Conservation (phyloP, 2,113 vertebrate species). For the Carollia perspicillata region DNA sequence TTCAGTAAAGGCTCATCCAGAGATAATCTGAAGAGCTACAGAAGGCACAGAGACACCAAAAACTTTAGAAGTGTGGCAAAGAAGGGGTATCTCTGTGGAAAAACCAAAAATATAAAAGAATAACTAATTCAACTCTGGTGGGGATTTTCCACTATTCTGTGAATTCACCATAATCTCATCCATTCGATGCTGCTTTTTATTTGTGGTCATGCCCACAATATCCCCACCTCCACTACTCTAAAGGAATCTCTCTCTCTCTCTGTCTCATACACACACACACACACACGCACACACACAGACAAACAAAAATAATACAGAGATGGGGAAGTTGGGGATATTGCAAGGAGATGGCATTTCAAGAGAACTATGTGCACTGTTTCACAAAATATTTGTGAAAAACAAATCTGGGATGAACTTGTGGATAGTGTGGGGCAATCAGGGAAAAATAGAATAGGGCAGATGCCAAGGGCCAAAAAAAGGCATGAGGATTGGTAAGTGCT, state of each 20-base stretch:
- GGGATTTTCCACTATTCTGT: neutral
- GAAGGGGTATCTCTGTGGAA: neutral
- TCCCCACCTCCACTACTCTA: neutral
- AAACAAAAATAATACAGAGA: neutral
- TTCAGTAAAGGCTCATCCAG: neutral
- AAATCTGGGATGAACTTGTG: neutral
- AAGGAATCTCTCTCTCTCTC: neutral
- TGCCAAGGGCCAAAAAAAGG: neutral
- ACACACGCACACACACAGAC: neutral
- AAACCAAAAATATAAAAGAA: neutral
- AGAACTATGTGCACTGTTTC: neutral
- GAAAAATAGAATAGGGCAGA: neutral
- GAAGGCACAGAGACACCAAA: neutral
- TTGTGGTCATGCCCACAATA: neutral
- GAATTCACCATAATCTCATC: neutral
- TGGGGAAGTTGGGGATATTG: neutral
- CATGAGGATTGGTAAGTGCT: neutral
- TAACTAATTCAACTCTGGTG: neutral
- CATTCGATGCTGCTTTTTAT: neutral
- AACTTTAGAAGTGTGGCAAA: neutral
- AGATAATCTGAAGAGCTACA: neutral
- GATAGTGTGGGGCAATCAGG: neutral
- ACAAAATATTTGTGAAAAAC: neutral
- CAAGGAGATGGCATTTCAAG: neutral
- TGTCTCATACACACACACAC: too few species aligned